Conservation (phyloP, 2,888 invertebrate genomes). For the Eupithecia inturbata region DNA sequence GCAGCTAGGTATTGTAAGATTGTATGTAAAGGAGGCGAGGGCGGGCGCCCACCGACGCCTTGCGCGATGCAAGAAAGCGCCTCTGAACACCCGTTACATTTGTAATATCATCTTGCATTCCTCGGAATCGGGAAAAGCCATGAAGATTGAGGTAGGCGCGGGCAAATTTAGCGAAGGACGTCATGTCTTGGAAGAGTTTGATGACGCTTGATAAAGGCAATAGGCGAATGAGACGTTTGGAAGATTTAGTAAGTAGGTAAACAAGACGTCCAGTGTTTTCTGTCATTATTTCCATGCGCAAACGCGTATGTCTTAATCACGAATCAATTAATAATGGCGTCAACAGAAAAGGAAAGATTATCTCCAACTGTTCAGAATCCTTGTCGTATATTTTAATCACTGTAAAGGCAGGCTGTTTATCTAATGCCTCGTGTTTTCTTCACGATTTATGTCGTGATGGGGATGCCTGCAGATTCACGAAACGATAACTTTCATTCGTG, state of each 20-base stretch:
- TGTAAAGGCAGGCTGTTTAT: constrained; percentile 48
- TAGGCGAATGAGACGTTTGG: not conserved
- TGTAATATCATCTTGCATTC: constrained; percentile 6
- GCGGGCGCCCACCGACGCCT: constrained; percentile 70
- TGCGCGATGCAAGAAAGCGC: constrained; percentile 58
- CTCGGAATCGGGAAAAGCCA: not conserved
- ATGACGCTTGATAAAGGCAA: not conserved
- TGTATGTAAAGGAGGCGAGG: constrained; percentile 80
- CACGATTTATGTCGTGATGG: constrained; percentile 70
- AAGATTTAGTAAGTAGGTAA: not conserved
- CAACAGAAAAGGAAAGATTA: constrained; percentile 1
- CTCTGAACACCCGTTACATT: constrained; percentile 33
- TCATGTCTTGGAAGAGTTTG: not conserved
- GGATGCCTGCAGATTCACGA: constrained; percentile 73
- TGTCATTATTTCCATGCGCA: not conserved
- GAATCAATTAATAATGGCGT: not conserved
- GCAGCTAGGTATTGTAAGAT: constrained; percentile 69
- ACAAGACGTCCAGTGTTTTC: not conserved
- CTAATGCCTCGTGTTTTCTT: constrained; percentile 55
- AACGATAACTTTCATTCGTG: constrained; percentile 68
- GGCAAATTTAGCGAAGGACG: not conserved
- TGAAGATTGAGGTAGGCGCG: not conserved
- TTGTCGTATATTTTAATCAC: constrained; percentile 43
- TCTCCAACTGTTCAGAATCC: constrained; percentile 28
- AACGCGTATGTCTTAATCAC: not conserved